These are phyloP conservation scores for Girardinus metallicus DNA, from an alignment of 2,797 vertebrate species.

Conservation along the genomic window DNA sequence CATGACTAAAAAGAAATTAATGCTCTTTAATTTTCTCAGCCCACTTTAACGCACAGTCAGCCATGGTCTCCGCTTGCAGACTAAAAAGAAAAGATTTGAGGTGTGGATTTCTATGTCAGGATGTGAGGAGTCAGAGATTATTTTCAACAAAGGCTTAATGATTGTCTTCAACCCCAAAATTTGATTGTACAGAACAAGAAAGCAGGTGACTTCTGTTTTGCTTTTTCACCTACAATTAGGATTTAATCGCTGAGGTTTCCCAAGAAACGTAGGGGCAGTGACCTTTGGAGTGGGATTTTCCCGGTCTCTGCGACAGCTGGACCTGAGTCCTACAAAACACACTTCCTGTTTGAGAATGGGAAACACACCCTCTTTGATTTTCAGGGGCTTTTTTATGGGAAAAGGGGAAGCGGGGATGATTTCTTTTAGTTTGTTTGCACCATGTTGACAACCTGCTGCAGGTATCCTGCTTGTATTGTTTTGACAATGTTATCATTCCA, in stretches of 20 bases:
- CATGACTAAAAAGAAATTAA: not conserved
- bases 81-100: slow-evolving; percentile 16
- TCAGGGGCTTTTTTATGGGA: slow-evolving; percentile 23
- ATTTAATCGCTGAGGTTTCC: slow-evolving; percentile 10
- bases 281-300: slow-evolving; percentile 65
- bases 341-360: slow-evolving; percentile 76
- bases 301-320: slow-evolving; percentile 70
- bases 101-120: not conserved
- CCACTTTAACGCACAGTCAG: not conserved
- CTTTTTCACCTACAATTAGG: not conserved
- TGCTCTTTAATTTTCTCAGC: not conserved
- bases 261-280: slow-evolving; percentile 40
- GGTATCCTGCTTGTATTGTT: slow-evolving; percentile 73
- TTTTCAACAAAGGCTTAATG: slow-evolving; percentile 12
- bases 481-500: slow-evolving; percentile 70
- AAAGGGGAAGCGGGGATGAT: slow-evolving; percentile 11
- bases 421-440: slow-evolving; percentile 48
- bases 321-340: slow-evolving; percentile 58
- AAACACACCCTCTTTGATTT: slow-evolving; percentile 50
- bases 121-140: slow-evolving; percentile 13
- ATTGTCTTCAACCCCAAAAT: slow-evolving; percentile 19
- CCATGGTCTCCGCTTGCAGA: not conserved
- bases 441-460: slow-evolving; percentile 64
- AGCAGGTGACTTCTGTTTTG: not conserved
- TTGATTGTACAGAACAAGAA: slow-evolving; percentile 7